Base-by-base conservation (phyloP, 2,888 invertebrate species). In the Melitaea athalia region DNA sequence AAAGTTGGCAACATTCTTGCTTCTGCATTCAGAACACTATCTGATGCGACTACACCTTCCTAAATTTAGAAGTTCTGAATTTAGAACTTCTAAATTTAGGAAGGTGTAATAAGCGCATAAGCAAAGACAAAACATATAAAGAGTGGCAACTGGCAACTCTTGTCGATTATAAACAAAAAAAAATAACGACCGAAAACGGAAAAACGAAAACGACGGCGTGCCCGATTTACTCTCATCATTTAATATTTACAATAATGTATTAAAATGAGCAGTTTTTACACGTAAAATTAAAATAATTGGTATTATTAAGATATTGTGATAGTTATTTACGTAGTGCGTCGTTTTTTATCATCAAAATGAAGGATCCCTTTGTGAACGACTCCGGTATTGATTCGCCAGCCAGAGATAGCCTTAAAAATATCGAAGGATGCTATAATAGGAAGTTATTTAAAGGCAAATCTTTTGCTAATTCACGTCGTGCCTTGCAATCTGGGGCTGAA, bases 401-500 rank as follows among this genome's bases (percentile, higher is more conserved):
- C 63, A 84, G 83, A 64, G 88, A 91, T 68, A 91, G 89, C 76
- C 79, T 90, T 63, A 86, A 82, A 77, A 90, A 91, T 75, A 83
- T 87, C 6, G 92, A 92, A 72, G 88, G 91, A 66, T 92, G 92
- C 78, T 92, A 87, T 74, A 91, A 87, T 76, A 91, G 84, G 76
- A 90, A 84, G 76, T 74, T 92, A 76, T 83, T 89, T 86, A 86
- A 92, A 85, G 79, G 89, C 24, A 87, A 84, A 75, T 88, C 92
- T 10, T 91, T 95, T 52, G 94, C 94, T 47, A 95, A 94, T 79
- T 95, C 95, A 10, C 93, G 95, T 72, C 94, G 94, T 78, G 95
- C 93, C 55, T 85, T 95, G 60, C 93, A 95, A 76, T 94, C 93
- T 59, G 94, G 95, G 43, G 95, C 95, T 12, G 95, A 95, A 73